Conservation (phyloP, 2,113 vertebrate genomes). For the Galemys pyrenaicus region DNA sequence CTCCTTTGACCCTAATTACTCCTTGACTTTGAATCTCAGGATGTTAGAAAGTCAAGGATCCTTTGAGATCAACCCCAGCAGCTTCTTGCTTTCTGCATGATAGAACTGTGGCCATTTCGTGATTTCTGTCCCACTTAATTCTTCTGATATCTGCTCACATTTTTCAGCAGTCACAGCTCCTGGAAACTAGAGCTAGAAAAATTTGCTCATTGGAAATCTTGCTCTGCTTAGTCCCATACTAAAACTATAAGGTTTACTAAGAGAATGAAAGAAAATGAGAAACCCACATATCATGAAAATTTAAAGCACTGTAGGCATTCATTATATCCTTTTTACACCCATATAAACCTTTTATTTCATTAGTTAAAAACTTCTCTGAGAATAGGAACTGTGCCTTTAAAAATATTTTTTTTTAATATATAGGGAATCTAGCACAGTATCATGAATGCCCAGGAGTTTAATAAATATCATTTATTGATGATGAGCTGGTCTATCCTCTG, state of each 20-base stretch:
- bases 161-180: constrained; percentile 51
- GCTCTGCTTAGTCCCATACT: neutral
- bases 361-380: constrained; percentile 46
- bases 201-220: constrained; percentile 11
- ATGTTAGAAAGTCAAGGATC: constrained; percentile 38
- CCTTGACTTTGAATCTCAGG: constrained; percentile 50
- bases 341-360: constrained; percentile 35
- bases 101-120: constrained; percentile 23
- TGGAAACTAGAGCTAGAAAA: constrained; percentile 46
- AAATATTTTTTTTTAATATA: constrained; percentile 22
- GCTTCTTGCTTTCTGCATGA: constrained; percentile 26
- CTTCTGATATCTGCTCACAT: constrained; percentile 23
- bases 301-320: neutral
- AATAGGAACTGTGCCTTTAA: neutral
- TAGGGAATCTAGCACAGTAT: neutral
- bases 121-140: constrained; percentile 48
- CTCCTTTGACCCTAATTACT: constrained; percentile 20
- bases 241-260: neutral
- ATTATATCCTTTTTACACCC: neutral
- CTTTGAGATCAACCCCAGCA: constrained; percentile 41
- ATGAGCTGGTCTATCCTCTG: constrained; percentile 36
- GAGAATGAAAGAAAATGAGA: constrained; percentile 17
- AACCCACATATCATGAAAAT: neutral
- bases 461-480: constrained; percentile 65
- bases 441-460: constrained; percentile 54